These are phyloP conservation scores for Trachurus trachurus DNA, from an alignment of 2,797 vertebrate genomes.

Conservation along the genomic window DNA sequence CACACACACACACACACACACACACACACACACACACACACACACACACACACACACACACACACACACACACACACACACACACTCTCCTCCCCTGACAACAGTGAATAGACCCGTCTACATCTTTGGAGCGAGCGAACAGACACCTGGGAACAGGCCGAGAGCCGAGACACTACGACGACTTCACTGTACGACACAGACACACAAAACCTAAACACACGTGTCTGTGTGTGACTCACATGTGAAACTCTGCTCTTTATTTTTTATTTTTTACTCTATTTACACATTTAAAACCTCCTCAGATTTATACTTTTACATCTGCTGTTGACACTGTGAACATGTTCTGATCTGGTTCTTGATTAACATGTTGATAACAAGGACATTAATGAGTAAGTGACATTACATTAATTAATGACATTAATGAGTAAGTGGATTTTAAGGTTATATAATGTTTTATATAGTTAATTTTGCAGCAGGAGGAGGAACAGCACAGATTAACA, in stretches of 20 bases:
- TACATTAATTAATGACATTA: too few species aligned
- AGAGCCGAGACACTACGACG: slow-evolving; percentile 20
- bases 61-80: slow-evolving; percentile 36
- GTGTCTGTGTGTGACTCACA: not conserved
- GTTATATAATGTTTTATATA: too few species aligned
- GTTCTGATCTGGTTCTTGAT: too few species aligned
- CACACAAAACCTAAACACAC: not conserved
- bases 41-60: slow-evolving; percentile 34
- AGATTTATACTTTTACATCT: too few species aligned
- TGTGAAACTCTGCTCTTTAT: not conserved
- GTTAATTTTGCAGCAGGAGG: too few species aligned
- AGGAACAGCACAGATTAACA: too few species aligned
- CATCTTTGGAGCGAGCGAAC: slow-evolving; percentile 66
- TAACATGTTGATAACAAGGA: too few species aligned
- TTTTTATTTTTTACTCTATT: not conserved
- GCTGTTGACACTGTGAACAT: too few species aligned
- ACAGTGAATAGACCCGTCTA: slow-evolving; percentile 73
- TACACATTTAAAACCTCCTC: too few species aligned
- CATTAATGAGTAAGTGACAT: too few species aligned
- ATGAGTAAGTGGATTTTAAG: too few species aligned
- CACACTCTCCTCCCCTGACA: slow-evolving; percentile 65
- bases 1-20: slow-evolving; percentile 33
- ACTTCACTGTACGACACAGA: slow-evolving; percentile 1
- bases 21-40: slow-evolving; percentile 45
- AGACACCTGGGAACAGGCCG: slow-evolving; percentile 60